Conservation (phyloP, 2,888 invertebrate species). For the Timema cristinae region DNA sequence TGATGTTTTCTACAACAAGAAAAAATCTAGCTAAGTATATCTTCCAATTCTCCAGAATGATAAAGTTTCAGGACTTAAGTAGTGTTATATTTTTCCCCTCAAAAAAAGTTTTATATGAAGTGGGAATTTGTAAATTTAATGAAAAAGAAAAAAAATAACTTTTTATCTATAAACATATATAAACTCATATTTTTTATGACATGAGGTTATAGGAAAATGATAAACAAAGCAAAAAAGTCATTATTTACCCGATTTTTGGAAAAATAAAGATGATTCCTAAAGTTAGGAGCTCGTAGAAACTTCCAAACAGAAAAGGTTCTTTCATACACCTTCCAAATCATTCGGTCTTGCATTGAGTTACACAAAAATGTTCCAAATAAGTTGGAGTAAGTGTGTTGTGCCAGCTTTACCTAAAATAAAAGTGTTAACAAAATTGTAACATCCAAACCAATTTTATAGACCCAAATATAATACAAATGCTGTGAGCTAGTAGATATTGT, state of each 20-base stretch:
- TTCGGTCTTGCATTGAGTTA: conserved; percentile 74
- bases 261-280: conserved; percentile 85
- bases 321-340: conserved; percentile 58
- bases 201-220: neutral
- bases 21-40: too few species aligned
- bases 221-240: too few species aligned
- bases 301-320: conserved; percentile 84
- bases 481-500: neutral
- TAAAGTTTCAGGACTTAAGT: too few species aligned
- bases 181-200: too few species aligned
- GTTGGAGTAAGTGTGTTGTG: conserved; percentile 92
- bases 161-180: too few species aligned
- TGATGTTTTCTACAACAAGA: too few species aligned
- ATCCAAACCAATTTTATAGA: too few species aligned
- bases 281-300: conserved; percentile 71
- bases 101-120: too few species aligned
- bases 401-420: conserved; percentile 75
- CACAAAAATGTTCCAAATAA: conserved; percentile 96
- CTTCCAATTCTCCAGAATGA: too few species aligned
- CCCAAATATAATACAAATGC: neutral
- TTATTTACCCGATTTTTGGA: conserved; percentile 49
- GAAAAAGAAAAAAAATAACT: too few species aligned
- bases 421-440: conserved; percentile 35
- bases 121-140: too few species aligned
- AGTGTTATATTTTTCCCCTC: too few species aligned